Evolutionary conservation across 2,888 invertebrate species (phyloP).

Genomic region (Melanchra persicariae): DNA sequence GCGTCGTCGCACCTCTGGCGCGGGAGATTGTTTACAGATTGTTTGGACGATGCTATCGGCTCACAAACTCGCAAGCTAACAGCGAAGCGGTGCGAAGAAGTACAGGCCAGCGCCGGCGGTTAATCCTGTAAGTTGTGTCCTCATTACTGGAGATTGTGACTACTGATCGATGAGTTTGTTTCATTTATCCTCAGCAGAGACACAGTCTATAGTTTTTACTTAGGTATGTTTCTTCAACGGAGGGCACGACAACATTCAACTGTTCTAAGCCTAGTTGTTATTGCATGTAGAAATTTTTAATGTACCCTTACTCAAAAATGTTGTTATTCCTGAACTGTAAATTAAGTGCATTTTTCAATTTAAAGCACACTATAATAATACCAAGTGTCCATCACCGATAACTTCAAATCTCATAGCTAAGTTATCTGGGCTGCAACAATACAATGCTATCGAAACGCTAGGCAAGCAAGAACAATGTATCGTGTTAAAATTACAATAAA

Average conservation of each 20-base stretch:
- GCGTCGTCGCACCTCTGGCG: neutral
- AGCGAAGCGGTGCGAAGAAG: constrained; percentile 10
- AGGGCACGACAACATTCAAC: no score
- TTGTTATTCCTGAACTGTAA: no score
- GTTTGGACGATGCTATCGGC: constrained; percentile 34
- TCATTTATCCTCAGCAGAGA: neutral
- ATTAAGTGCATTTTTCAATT: no score
- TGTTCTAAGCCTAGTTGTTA: no score
- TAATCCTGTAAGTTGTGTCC: constrained; percentile 47
- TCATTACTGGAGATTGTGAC: constrained; percentile 35
- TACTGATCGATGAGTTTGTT: constrained; percentile 31
- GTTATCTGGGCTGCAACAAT: neutral
- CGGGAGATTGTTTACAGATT: constrained; percentile 53
- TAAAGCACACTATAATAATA: no score
- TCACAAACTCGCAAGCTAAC: neutral
- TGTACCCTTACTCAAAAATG: no score
- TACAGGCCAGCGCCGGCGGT: constrained; percentile 5
- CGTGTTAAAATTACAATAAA: neutral
- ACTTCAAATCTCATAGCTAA: no score
- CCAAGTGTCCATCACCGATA: no score
- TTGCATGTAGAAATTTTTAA: no score
- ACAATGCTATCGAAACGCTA: neutral
- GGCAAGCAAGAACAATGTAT: neutral
- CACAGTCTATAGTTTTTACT: neutral
- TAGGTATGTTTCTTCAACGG: neutral